Evolutionary conservation across 1,140 invertebrate genomes (phyloP).

Genomic region (Cecropterus lyciades): DNA sequence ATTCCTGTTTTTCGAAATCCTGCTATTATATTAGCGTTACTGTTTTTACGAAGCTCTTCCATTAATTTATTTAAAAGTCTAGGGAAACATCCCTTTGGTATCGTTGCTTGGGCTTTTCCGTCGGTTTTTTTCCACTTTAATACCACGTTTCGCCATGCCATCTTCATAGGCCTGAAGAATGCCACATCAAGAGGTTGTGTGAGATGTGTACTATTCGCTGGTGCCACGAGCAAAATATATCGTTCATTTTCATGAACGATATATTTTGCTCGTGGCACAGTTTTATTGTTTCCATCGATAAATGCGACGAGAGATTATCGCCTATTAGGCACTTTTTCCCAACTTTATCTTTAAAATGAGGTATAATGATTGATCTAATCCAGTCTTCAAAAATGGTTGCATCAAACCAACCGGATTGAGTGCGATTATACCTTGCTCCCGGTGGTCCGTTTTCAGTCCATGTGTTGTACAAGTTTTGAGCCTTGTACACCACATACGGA

Average conservation of each 20-base stretch:
- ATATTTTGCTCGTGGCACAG: constrained; percentile 37
- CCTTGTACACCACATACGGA: not conserved
- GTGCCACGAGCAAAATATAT: too few species aligned
- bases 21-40: constrained; percentile 36
- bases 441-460: constrained; percentile 63
- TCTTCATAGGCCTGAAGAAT: constrained; percentile 39
- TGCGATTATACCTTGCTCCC: constrained; percentile 60
- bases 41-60: not conserved
- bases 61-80: constrained; percentile 1
- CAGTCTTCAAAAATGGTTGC: constrained; percentile 23
- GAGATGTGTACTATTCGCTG: constrained; percentile 33
- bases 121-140: constrained; percentile 25
- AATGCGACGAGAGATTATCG: constrained; percentile 39
- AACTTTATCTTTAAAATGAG: constrained; percentile 7
- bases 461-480: not conserved
- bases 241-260: too few species aligned
- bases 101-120: not conserved
- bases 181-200: constrained; percentile 39
- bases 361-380: constrained; percentile 19
- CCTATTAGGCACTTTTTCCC: constrained; percentile 38
- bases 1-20: not conserved
- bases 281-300: constrained; percentile 24
- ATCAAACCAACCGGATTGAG: constrained; percentile 61
- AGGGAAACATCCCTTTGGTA: not conserved
- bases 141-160: constrained; percentile 21